Percentiles rank a stretch among this genome's conserved stretches.
phyloP scores from a whole-genome alignment of 2,888 invertebrate species.

The Yponomeuta evonymella region DNA sequence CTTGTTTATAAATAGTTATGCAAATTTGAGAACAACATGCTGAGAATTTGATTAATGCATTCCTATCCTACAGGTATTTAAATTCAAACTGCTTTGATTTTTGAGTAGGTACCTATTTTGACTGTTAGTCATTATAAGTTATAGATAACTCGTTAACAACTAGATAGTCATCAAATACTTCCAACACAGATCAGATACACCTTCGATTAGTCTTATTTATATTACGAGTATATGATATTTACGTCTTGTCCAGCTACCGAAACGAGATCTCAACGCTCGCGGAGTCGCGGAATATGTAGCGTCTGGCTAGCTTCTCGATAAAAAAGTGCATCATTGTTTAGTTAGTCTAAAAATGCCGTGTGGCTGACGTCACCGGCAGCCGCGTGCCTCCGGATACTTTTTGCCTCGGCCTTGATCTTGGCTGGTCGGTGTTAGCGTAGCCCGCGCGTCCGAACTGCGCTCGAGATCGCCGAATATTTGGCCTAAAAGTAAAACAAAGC shows the following conservation, averaged over 20 bases:
- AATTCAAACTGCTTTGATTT: not conserved
- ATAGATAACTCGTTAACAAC: not conserved
- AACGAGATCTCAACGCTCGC: not conserved
- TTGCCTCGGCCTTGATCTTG: conserved; percentile 15
- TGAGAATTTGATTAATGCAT: too few species aligned
- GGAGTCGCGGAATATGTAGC: not conserved
- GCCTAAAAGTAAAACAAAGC: too few species aligned
- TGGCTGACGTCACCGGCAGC: conserved; percentile 36
- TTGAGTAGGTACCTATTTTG: not conserved
- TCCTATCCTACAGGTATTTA: too few species aligned
- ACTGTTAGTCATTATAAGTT: not conserved
- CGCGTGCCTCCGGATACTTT: conserved; percentile 22
- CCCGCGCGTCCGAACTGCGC: not conserved
- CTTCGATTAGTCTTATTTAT: too few species aligned
- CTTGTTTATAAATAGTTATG: not conserved
- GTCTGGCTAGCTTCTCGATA: not conserved
- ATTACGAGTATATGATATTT: not conserved
- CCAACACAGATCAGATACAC: too few species aligned
- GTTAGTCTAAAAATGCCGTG: conserved; percentile 32
- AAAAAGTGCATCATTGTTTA: conserved; percentile 17
- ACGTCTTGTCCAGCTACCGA: not conserved
- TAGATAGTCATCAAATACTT: not conserved
- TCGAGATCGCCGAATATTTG: not conserved
- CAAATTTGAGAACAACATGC: not conserved
- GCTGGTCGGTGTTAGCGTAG: not conserved